Percentiles rank a stretch among this genome's conserved stretches.
phyloP scores from a whole-genome alignment of 1,140 invertebrate species.

The Plectrocnemia conspersa region DNA sequence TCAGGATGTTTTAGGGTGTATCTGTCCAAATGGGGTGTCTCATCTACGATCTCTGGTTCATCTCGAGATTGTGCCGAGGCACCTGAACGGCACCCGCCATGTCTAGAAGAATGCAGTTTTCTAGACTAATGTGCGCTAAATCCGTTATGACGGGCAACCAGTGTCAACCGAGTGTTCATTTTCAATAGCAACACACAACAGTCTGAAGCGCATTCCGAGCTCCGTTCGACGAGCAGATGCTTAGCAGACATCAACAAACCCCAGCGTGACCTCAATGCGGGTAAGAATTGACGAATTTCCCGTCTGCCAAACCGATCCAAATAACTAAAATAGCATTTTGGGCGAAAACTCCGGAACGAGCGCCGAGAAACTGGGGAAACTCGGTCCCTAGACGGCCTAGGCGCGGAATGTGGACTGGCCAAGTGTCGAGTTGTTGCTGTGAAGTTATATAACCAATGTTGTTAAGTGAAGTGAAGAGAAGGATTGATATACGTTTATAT shows the following conservation, averaged over 20 bases:
- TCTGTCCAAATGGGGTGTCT: too few species aligned
- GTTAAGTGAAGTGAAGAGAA: too few species aligned
- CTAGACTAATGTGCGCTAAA: slow-evolving; percentile 31
- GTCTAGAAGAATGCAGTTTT: slow-evolving; percentile 30
- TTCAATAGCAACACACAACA: neutral
- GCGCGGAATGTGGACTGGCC: too few species aligned
- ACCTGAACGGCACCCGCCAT: slow-evolving; percentile 17
- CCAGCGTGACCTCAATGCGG: slow-evolving; percentile 1
- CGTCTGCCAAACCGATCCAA: neutral
- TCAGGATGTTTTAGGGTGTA: too few species aligned
- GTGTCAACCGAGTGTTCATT: slow-evolving; percentile 10
- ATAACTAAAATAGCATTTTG: too few species aligned
- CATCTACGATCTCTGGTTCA: too few species aligned
- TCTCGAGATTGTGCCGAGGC: too few species aligned
- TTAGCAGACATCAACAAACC: neutral
- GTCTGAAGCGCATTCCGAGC: neutral
- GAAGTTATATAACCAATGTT: too few species aligned
- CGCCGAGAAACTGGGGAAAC: neutral
- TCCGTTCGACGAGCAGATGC: neutral
- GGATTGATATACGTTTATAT: too few species aligned
- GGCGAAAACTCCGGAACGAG: too few species aligned
- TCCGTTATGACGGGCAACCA: slow-evolving; percentile 22
- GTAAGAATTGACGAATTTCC: slow-evolving; percentile 2
- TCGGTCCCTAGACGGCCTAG: neutral
- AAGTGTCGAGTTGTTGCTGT: too few species aligned